phyloP scores from a whole-genome alignment of 2,888 invertebrate genomes.

The Diadromus collaris region DNA sequence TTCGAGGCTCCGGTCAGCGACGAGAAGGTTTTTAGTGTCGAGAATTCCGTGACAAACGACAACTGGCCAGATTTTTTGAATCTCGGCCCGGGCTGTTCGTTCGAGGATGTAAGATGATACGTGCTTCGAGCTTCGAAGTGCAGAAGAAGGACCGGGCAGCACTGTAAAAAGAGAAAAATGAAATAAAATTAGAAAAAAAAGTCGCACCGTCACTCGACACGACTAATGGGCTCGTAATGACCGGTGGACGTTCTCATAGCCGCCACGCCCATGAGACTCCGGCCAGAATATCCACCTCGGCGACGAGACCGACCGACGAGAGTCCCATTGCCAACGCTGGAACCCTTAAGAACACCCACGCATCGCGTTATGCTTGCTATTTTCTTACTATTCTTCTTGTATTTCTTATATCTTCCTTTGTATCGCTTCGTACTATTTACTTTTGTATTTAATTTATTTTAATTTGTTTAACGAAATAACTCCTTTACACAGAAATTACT shows the following conservation, averaged over 20 bases:
- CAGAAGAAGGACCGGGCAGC: background rate
- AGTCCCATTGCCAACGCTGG: background rate
- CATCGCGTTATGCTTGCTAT: conserved; percentile 6
- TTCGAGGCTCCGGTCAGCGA: conserved; percentile 31
- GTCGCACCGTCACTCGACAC: conserved; percentile 56
- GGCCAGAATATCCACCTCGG: conserved; percentile 43
- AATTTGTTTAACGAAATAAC: no score
- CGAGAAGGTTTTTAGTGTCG: conserved; percentile 39
- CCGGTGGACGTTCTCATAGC: conserved; percentile 59
- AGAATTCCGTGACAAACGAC: conserved; percentile 43
- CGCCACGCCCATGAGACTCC: conserved; percentile 48
- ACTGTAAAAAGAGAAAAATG: conserved; percentile 12
- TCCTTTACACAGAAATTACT: no score
- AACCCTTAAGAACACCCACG: conserved; percentile 34
- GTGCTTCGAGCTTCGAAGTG: conserved; percentile 16
- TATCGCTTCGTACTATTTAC: no score
- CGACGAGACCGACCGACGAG: background rate
- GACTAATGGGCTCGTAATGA: conserved; percentile 73
- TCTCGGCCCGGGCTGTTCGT: conserved; percentile 6
- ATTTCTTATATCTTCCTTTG: no score
- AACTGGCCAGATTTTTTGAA: conserved; percentile 45
- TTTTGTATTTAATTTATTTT: no score
- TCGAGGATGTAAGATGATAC: conserved; percentile 55
- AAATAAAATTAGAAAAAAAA: conserved; percentile 12
- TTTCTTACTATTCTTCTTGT: no score